phyloP scores from a whole-genome alignment of 2,888 invertebrate species.

The Sericinus montela region DNA sequence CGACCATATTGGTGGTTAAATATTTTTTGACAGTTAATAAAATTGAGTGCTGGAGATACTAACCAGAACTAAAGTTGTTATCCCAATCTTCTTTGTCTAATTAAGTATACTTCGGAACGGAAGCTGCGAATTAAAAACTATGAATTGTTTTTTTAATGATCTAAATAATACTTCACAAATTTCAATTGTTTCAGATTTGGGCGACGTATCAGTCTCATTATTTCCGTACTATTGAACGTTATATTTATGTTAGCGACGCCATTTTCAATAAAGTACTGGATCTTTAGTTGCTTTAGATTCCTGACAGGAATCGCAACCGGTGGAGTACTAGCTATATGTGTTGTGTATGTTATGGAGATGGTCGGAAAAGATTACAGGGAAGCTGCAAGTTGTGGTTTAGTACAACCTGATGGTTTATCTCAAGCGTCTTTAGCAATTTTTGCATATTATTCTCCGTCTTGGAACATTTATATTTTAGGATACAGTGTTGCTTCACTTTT shows the following conservation, averaged over 20 bases:
- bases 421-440: conserved; percentile 35
- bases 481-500: conserved; percentile 31
- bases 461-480: conserved; percentile 38
- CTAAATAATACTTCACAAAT: no score
- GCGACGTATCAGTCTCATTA: conserved; percentile 79
- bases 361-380: conserved; percentile 72
- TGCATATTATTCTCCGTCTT: conserved; percentile 41
- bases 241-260: conserved; percentile 82
- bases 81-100: no score
- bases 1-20: no score
- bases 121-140: no score
- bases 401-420: conserved; percentile 38
- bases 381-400: conserved; percentile 30
- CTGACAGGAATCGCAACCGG: conserved; percentile 84
- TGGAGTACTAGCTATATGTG: conserved; percentile 82
- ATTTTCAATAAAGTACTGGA: conserved; percentile 76
- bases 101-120: no score
- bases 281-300: conserved; percentile 81
- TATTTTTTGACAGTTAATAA: no score
- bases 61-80: no score
- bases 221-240: conserved; percentile 82
- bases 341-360: conserved; percentile 77
- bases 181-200: conserved; percentile 41
- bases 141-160: no score
- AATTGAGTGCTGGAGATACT: no score